Percentiles rank a stretch among this genome's conserved stretches.
These are phyloP conservation scores for Arrhopalites spinosus DNA, from an alignment of 2,888 invertebrate genomes.

Conservation along the genomic window DNA sequence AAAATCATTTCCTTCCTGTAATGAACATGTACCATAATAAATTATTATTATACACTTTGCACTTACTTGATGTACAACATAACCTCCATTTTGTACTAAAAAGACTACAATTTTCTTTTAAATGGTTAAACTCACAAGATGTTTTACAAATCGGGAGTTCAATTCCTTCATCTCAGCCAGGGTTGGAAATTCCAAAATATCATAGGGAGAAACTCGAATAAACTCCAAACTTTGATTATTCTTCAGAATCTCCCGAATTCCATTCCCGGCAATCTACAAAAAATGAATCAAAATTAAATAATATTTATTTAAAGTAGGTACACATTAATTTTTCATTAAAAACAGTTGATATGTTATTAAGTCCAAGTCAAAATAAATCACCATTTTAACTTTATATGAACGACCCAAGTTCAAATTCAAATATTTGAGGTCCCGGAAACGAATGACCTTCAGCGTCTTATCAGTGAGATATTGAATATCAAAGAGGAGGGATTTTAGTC, in stretches of 20 bases:
- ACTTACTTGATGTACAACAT: no score
- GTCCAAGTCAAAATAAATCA: no score
- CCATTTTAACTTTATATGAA: no score
- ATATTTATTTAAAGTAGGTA: not conserved
- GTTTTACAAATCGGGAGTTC: conserved; percentile 7
- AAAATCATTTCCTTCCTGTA: no score
- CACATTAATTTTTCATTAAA: no score
- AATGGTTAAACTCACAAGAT: conserved; percentile 15
- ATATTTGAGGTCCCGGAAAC: not conserved
- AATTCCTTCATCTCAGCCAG: conserved; percentile 7
- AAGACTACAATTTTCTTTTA: no score
- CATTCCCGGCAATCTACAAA: conserved; percentile 13
- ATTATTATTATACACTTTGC: no score
- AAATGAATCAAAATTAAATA: not conserved
- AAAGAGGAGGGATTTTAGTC: no score
- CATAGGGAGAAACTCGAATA: not conserved
- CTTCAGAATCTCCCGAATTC: not conserved
- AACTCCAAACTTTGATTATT: conserved; percentile 20
- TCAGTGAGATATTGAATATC: not conserved
- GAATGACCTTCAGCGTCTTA: not conserved
- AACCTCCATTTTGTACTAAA: no score
- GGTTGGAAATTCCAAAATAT: not conserved
- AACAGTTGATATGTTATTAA: no score
- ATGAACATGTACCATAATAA: no score
- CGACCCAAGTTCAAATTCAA: not conserved